A percentile compares a stretch with the other conserved stretches of the same genome.
Conservation (phyloP, 2,797 vertebrate genomes). For the Peromyscus nudipes region DNA sequence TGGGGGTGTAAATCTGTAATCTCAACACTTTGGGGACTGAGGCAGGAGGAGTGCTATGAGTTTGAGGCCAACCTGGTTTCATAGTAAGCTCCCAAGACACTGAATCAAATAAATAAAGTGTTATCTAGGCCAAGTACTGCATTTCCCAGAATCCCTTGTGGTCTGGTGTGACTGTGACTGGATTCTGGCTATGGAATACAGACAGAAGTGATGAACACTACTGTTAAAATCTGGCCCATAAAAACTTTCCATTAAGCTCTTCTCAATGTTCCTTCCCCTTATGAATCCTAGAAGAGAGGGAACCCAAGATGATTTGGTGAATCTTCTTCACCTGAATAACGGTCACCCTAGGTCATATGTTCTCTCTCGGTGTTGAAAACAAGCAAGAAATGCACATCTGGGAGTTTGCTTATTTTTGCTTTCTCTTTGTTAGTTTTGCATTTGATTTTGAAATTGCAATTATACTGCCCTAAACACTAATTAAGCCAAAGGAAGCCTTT, state of each 20-base stretch:
- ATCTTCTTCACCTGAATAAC: neutral
- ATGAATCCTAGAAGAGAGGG: neutral
- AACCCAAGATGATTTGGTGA: neutral
- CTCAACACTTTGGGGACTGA: neutral
- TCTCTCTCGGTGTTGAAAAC: neutral
- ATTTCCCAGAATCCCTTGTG: neutral
- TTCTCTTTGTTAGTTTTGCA: neutral
- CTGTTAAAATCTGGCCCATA: neutral
- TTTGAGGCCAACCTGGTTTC: neutral
- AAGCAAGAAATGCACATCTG: neutral
- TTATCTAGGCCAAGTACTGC: neutral
- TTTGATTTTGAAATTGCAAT: slow-evolving; percentile 16
- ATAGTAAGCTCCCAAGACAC: neutral
- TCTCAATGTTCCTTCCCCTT: neutral
- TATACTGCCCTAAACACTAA: slow-evolving; percentile 1
- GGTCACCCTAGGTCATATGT: neutral
- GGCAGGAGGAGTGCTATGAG: neutral
- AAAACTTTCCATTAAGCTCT: neutral
- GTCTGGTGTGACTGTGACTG: neutral
- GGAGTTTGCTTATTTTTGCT: neutral
- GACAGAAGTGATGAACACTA: neutral
- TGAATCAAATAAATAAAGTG: neutral
- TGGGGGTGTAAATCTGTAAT: neutral
- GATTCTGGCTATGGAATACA: neutral
- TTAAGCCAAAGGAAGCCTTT: slow-evolving; percentile 46